These are phyloP conservation scores for Lophius americanus DNA, from an alignment of 2,797 vertebrate genomes.

Conservation along the genomic window DNA sequence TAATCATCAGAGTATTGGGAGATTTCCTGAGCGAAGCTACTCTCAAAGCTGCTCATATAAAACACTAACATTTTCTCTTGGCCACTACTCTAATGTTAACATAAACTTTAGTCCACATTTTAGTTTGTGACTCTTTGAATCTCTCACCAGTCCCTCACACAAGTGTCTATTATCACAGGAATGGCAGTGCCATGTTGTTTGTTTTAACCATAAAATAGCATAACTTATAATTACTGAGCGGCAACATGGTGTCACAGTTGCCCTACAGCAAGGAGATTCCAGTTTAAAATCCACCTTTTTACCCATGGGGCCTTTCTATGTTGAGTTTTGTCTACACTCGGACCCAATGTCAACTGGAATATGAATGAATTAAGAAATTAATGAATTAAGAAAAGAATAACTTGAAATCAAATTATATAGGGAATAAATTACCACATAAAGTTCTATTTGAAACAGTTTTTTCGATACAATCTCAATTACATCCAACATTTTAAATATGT, in stretches of 20 bases:
- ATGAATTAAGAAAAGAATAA: not conserved
- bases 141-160: constrained; percentile 35
- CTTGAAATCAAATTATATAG: not conserved
- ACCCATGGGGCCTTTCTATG: too few relatives aligned
- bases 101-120: constrained; percentile 21
- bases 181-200: constrained; percentile 38
- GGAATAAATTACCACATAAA: not conserved
- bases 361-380: too few relatives aligned
- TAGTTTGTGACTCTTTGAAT: constrained; percentile 35
- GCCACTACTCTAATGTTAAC: constrained; percentile 36
- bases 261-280: constrained; percentile 16
- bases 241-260: too few relatives aligned
- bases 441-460: not conserved
- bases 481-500: not conserved
- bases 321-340: too few relatives aligned
- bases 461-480: not conserved
- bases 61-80: constrained; percentile 51
- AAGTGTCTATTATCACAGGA: constrained; percentile 37
- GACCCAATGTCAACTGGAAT: too few relatives aligned
- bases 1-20: constrained; percentile 31
- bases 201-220: constrained; percentile 21
- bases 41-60: constrained; percentile 49
- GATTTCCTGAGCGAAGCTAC: constrained; percentile 10
- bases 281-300: constrained; percentile 29
- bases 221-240: not conserved